These are phyloP conservation scores for Aphis craccivora DNA, from an alignment of 1,140 invertebrate genomes.

Conservation along the genomic window DNA sequence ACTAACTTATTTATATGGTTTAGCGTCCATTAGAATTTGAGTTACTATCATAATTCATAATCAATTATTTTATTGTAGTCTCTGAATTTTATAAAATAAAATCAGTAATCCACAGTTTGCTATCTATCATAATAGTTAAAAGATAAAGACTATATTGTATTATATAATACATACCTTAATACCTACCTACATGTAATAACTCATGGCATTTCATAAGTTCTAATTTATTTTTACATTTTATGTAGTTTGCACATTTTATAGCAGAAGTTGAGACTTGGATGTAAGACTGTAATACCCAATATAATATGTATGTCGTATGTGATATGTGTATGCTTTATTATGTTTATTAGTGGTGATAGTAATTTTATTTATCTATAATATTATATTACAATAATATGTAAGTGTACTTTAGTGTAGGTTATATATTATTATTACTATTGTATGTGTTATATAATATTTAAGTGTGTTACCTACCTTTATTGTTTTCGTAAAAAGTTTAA, in stretches of 20 bases:
- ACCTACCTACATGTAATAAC: background rate
- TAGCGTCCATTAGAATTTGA: background rate
- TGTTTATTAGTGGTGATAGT: background rate
- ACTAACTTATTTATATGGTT: background rate
- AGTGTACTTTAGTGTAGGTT: no score
- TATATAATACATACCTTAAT: background rate
- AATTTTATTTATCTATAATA: background rate
- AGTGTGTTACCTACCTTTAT: background rate
- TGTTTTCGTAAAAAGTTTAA: background rate
- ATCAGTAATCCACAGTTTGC: background rate
- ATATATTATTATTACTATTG: background rate
- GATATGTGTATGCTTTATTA: background rate
- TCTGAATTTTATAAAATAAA: background rate
- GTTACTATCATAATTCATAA: background rate
- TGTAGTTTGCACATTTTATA: background rate
- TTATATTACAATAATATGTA: background rate
- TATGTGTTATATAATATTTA: background rate
- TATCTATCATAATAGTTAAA: background rate
- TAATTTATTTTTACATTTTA: constrained; percentile 12
- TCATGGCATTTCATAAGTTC: background rate
- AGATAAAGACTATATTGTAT: background rate
- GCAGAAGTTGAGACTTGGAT: background rate
- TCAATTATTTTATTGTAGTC: background rate
- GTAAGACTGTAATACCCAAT: background rate
- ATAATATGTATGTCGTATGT: background rate